phyloP scores from a whole-genome alignment of 2,797 vertebrate species.

The Parotocinclus haroldoi region DNA sequence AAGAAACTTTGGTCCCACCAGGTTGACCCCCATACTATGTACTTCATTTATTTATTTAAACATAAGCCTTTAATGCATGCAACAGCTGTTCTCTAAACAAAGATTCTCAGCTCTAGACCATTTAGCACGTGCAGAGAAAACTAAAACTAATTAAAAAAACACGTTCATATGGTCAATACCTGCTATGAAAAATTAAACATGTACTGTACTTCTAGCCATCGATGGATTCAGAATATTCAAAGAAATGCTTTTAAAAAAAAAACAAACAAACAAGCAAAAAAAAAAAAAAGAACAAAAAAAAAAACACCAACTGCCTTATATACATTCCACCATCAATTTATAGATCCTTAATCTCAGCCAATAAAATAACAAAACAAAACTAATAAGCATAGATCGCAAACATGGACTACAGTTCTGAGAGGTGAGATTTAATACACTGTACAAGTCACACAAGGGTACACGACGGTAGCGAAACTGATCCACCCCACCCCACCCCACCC shows the following conservation, averaged over 20 bases:
- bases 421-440: slow-evolving; percentile 42
- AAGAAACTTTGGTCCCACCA: slow-evolving; percentile 99
- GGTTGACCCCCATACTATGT: slow-evolving; percentile 83
- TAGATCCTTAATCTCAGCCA: slow-evolving; percentile 32
- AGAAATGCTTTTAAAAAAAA: slow-evolving; percentile 3
- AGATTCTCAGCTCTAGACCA: slow-evolving; percentile 72
- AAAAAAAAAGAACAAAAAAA: too few species aligned
- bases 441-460: slow-evolving; percentile 38
- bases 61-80: slow-evolving; percentile 81
- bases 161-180: slow-evolving; percentile 76
- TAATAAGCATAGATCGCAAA: slow-evolving; percentile 34
- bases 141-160: slow-evolving; percentile 67
- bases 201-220: slow-evolving; percentile 74
- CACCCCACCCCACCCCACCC: too few species aligned
- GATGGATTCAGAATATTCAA: slow-evolving; percentile 6
- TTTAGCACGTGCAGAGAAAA: slow-evolving; percentile 86
- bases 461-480: slow-evolving; percentile 20
- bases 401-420: slow-evolving; percentile 24
- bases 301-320: slow-evolving; percentile 11
- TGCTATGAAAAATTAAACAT: slow-evolving; percentile 77
- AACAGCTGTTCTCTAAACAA: slow-evolving; percentile 60
- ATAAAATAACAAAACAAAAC: slow-evolving; percentile 28
- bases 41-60: slow-evolving; percentile 74
- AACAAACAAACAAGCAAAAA: too few species aligned
- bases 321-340: slow-evolving; percentile 24